Base-by-base conservation (phyloP, 2,797 vertebrate genomes). In the Pseudochaenichthys georgianus region DNA sequence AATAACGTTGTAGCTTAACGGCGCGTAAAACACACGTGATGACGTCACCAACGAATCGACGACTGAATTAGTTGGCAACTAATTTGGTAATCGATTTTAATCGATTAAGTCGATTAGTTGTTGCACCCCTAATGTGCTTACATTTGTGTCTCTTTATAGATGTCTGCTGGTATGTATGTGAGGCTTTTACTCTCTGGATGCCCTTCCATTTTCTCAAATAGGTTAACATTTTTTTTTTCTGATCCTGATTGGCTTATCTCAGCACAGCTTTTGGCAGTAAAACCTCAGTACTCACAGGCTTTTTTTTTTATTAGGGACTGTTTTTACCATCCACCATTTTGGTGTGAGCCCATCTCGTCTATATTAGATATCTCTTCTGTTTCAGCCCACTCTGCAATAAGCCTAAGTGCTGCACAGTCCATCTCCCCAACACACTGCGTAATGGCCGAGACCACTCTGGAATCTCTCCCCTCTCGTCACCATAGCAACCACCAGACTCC, bases 321-420 rank as follows among this genome's bases (percentile, higher is more conserved):
- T 63, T 75, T 85, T 85, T 78, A 73, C 78, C 57, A 64, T 74
- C 83, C 83, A 84, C 89, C 83, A 90, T 91, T 89, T 92, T 89
- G 89, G 84, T 88, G 76, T 34, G 54, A 90, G 75, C 81, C 81
- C 79, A 86, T 88, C 84, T 86, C 38, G 63, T 77, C 73, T 83
- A 71, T 86, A 89, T 90, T 88, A 88, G 83, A 89, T 89, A 88
- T 89, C 87, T 88, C 73, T 70, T 85, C 83, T 73, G 80, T 85
- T 90, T 84, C 80, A 89, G 85, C 88, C 86, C 78, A 91, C 87
- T 84, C 81, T 91, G 89, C 88, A 92, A 92, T 93, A 92, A 88
- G 90, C 84, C 78, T 90, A 93, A 93, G 89, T 92, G 88, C 89
- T 88, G 80, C 87, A 78, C 83, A 85, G 87, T 91, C 89, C 88